Evolutionary conservation across 1,140 invertebrate species (phyloP).

Genomic region (Caenorhabditis elegans): WBcel235 BX284602.5:2697001-2697500

Average conservation of each 20-base stretch:
- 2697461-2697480: neutral
- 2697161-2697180: neutral
- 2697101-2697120: neutral
- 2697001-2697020: neutral
- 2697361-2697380: neutral
- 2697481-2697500: too few relatives aligned
- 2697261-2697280: neutral
- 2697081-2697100: neutral
- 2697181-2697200: too few relatives aligned
- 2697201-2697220: too few relatives aligned
- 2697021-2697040: too few relatives aligned
- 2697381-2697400: neutral
- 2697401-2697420: neutral
- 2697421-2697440: neutral
- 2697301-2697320: neutral
- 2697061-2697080: neutral
- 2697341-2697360: neutral
- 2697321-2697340: neutral
- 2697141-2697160: neutral
- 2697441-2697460: neutral
- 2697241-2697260: neutral
- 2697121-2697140: neutral
- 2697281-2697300: neutral
- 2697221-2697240: neutral
- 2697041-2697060: too few relatives aligned